phyloP scores from a whole-genome alignment of 2,113 vertebrate genomes.

The Orcinus orca region DNA sequence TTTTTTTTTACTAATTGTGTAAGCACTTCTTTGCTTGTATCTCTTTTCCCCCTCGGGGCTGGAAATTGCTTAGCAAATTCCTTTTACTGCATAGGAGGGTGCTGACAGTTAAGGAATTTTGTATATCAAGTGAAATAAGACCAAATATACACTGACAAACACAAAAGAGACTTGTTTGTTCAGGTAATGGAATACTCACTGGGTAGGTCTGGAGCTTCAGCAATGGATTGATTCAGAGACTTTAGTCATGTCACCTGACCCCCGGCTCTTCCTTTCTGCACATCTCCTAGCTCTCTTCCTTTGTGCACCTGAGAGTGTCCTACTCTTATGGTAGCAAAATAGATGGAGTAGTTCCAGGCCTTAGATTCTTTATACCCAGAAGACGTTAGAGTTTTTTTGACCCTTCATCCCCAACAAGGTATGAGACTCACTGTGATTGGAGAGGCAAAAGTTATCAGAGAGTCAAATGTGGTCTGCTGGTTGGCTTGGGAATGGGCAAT shows the following conservation, averaged over 20 bases:
- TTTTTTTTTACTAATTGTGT: background rate
- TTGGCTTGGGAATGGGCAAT: background rate
- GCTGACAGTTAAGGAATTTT: background rate
- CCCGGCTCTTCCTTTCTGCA: rapidly evolving
- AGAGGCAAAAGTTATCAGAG: background rate
- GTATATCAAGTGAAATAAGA: background rate
- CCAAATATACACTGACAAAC: no score
- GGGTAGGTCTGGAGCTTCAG: background rate
- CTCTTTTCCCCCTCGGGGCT: background rate
- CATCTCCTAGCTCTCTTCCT: background rate
- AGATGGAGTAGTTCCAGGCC: background rate
- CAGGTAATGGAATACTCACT: background rate
- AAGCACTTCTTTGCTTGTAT: background rate
- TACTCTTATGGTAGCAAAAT: background rate
- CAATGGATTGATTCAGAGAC: background rate
- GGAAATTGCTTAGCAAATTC: background rate
- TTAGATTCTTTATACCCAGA: background rate
- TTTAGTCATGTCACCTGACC: background rate
- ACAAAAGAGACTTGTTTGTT: background rate
- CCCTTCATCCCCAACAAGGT: background rate
- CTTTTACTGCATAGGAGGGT: background rate
- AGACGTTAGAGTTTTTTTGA: background rate
- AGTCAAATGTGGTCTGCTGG: background rate
- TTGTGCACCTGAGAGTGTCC: rapidly evolving
- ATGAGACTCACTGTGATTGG: background rate